These are phyloP conservation scores for Tromatobia lineatoria DNA, from an alignment of 2,888 invertebrate genomes.

Conservation along the genomic window DNA sequence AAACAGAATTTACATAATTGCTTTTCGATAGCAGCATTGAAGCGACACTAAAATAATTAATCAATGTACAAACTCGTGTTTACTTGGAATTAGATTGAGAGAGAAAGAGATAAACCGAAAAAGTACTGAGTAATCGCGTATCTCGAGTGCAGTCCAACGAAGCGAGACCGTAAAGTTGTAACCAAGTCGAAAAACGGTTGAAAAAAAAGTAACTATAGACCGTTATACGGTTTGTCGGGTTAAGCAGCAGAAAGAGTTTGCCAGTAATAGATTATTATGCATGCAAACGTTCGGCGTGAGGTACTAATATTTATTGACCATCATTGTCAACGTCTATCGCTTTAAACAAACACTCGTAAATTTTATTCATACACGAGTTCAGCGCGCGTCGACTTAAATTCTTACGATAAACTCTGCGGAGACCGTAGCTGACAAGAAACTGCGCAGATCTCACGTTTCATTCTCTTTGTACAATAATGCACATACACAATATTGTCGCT, in stretches of 20 bases:
- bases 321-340: conserved; percentile 49
- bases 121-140: conserved; percentile 22
- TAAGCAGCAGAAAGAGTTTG: conserved; percentile 27
- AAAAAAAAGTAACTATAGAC: conserved; percentile 17
- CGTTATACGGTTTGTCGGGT: conserved; percentile 17
- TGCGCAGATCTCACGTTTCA: neutral
- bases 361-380: conserved; percentile 5
- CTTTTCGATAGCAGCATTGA: conserved; percentile 7
- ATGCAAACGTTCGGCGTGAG: conserved; percentile 23
- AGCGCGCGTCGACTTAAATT: conserved; percentile 17
- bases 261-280: conserved; percentile 32
- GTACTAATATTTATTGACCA: conserved; percentile 52
- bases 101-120: conserved; percentile 6
- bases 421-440: neutral
- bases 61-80: conserved; percentile 15
- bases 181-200: conserved; percentile 35
- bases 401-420: conserved; percentile 9
- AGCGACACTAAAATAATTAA: conserved; percentile 25
- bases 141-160: conserved; percentile 26
- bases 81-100: conserved; percentile 27
- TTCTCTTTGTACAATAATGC: neutral
- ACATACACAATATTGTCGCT: neutral
- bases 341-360: conserved; percentile 53
- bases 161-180: conserved; percentile 55
- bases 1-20: conserved; percentile 15